Conservation (phyloP, 2,888 invertebrate genomes). For the Schrankia costaestrigalis region DNA sequence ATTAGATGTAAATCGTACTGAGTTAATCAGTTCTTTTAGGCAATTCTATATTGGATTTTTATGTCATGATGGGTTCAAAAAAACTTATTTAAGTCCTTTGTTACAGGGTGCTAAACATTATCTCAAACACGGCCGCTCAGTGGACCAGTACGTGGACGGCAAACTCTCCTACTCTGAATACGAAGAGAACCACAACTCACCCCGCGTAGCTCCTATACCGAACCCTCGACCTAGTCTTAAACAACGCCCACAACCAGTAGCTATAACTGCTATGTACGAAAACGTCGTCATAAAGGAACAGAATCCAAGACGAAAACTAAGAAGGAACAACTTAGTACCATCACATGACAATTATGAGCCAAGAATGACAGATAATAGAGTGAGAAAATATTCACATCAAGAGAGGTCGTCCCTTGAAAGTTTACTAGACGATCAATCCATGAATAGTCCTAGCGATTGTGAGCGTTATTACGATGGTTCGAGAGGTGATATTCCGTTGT, state of each 20-base stretch:
- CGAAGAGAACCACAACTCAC: constrained; percentile 71
- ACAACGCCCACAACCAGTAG: constrained; percentile 83
- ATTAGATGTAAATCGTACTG: no score
- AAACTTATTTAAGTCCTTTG: no score
- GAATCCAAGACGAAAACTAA: constrained; percentile 85
- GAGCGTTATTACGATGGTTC: constrained; percentile 65
- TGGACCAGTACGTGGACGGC: constrained; percentile 90
- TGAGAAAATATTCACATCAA: constrained; percentile 75
- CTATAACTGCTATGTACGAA: constrained; percentile 87
- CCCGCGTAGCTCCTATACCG: constrained; percentile 67
- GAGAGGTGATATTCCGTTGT: constrained; percentile 84
- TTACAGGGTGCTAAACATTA: constrained; percentile 78
- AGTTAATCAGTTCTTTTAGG: no score
- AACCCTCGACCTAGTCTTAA: constrained; percentile 69
- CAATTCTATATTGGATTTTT: no score
- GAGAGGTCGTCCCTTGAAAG: constrained; percentile 82
- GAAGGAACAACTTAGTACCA: constrained; percentile 80
- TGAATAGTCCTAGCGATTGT: constrained; percentile 74
- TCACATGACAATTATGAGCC: constrained; percentile 83
- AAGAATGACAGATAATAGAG: constrained; percentile 59
- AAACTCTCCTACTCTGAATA: constrained; percentile 78
- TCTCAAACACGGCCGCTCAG: constrained; percentile 86
- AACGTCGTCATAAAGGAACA: constrained; percentile 86
- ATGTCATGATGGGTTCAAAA: no score
- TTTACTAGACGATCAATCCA: constrained; percentile 80